A percentile compares a stretch with the other conserved stretches of the same genome.
phyloP scores from a whole-genome alignment of 1,140 invertebrate genomes.

The Trichonephila clavipes region DNA sequence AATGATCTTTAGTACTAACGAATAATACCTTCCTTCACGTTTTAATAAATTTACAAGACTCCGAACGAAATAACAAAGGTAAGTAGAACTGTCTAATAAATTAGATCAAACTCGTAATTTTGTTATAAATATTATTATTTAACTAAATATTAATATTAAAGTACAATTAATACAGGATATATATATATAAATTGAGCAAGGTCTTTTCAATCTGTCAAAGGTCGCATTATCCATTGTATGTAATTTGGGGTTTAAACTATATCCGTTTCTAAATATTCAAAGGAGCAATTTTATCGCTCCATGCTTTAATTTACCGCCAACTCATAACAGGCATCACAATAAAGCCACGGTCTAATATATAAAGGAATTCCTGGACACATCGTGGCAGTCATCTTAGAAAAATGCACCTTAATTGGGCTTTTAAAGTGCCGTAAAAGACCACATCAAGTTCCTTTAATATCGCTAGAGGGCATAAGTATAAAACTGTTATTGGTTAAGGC shows the following conservation, averaged over 20 bases:
- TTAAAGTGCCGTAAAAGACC: slow-evolving; percentile 28
- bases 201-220: no score
- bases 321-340: neutral
- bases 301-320: neutral
- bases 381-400: slow-evolving; percentile 1
- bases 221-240: no score
- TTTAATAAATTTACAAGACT: no score
- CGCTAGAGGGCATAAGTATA: neutral
- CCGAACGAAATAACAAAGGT: no score
- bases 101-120: no score
- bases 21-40: no score
- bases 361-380: neutral
- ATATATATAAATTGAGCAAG: no score
- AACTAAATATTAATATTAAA: no score
- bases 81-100: no score
- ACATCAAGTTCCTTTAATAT: neutral
- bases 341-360: neutral
- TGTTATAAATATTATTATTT: no score
- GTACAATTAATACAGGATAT: no score
- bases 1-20: no score
- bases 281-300: neutral
- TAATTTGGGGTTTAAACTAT: neutral
- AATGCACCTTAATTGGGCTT: slow-evolving; percentile 15
- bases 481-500: neutral
- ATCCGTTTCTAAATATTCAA: neutral